Base-by-base conservation (phyloP, 2,888 invertebrate genomes). In the Dasypolia templi region DNA sequence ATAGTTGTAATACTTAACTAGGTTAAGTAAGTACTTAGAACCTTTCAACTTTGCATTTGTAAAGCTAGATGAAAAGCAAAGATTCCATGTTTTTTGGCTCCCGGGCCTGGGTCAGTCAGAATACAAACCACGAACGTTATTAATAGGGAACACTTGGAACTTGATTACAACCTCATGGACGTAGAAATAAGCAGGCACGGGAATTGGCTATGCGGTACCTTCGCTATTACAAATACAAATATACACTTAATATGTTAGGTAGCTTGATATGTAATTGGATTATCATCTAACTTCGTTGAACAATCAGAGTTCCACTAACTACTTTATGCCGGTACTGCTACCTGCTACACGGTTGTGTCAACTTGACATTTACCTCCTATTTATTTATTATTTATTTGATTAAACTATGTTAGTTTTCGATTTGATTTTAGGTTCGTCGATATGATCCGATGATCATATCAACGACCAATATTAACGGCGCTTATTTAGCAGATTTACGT, bases 281-380 rank as follows among this genome's bases (percentile, higher is more conserved):
- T 81, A 83, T 42, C 58, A 59, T 79, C 51, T 73, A 73, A 69
- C 77, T 81, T 81, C 64, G 66, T 61, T 75, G 39, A 69, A 59
- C 63, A 53, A 65, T 46, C 53, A 35, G 14, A 66, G 63, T 55
- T 72, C 81, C 44, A 86, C 59, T 87, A 76, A 83, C 87, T 74
- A 85, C 64, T 82, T 83, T 64, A 63, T 39, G 29, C 35, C 58
- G 19, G 55, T 44, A 51, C 64, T 75, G 14, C 44, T 46, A 29
- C 46, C 35, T 53, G 26, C 51, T 66, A 64, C 19, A 55, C n/a
- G 14, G 17, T 59, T 58, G n/a, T 66, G 29, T 55, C 19, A 39
- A 68, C 39, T 49, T 65, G n/a, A 59, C 29, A 67, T 51, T 35
- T 19, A 39, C 35, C 35, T 35, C 6, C 3, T 35, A 35, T 35